phyloP scores from a whole-genome alignment of 2,888 invertebrate genomes.

The Hypena proboscidalis region DNA sequence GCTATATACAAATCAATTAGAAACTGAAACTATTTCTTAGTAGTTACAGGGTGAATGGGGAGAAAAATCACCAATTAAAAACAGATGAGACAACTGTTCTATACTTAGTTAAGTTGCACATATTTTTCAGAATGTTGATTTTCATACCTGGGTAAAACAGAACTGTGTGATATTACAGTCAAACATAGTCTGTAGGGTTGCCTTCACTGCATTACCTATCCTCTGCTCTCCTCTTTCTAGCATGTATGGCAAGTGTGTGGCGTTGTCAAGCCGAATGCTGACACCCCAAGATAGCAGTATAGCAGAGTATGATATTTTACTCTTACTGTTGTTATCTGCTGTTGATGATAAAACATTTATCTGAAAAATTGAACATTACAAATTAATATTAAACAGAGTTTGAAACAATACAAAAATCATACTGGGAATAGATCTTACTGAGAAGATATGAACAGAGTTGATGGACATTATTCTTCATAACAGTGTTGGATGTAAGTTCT shows the following conservation, averaged over 20 bases:
- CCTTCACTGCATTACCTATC: slow-evolving; percentile 63
- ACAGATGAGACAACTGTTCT: too few relatives aligned
- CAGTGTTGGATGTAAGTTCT: too few relatives aligned
- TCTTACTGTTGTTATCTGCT: slow-evolving; percentile 50
- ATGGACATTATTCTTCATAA: too few relatives aligned
- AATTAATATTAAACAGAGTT: neutral
- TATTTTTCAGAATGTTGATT: neutral
- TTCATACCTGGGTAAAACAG: slow-evolving; percentile 70
- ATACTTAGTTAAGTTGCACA: too few relatives aligned
- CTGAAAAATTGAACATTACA: slow-evolving; percentile 45
- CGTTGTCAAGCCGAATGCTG: slow-evolving; percentile 47
- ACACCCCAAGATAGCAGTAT: slow-evolving; percentile 75
- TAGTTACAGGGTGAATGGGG: too few relatives aligned
- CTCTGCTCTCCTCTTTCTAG: slow-evolving; percentile 73
- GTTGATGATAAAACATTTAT: slow-evolving; percentile 62
- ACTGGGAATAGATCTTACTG: too few relatives aligned
- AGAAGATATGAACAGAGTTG: too few relatives aligned
- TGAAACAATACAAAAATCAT: neutral
- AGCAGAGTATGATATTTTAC: slow-evolving; percentile 64
- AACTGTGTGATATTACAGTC: slow-evolving; percentile 76
- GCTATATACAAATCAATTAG: too few relatives aligned
- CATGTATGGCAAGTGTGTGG: slow-evolving; percentile 74
- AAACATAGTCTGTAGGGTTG: slow-evolving; percentile 69
- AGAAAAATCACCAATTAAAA: too few relatives aligned
- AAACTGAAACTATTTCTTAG: too few relatives aligned